phyloP scores from a whole-genome alignment of 2,888 invertebrate genomes.

The Fragum sueziense region DNA sequence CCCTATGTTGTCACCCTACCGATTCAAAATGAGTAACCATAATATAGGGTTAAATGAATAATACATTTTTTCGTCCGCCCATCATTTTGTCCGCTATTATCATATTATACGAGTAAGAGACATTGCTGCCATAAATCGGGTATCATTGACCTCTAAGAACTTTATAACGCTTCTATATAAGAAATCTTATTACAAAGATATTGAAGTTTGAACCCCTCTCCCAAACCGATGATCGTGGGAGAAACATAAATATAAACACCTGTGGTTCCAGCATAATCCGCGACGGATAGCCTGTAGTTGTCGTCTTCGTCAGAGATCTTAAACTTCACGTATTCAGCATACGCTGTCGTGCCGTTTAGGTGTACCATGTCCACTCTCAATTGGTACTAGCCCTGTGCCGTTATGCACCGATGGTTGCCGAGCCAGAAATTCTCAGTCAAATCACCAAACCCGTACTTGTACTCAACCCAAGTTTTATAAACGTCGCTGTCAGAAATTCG shows the following conservation, averaged over 20 bases:
- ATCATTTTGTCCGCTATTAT: no score
- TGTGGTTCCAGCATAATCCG: slow-evolving; percentile 7
- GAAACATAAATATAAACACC: background rate
- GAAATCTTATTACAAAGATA: no score
- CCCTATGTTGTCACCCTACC: no score
- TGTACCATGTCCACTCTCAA: slow-evolving; percentile 37
- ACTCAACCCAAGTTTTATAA: slow-evolving; percentile 35
- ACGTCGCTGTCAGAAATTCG: slow-evolving; percentile 30
- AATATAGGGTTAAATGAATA: no score
- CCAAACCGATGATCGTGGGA: no score
- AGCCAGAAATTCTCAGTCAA: slow-evolving; percentile 37
- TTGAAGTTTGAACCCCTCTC: no score
- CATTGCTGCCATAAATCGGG: no score
- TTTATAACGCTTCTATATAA: no score
- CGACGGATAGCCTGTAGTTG: slow-evolving; percentile 20
- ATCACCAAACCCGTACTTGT: slow-evolving; percentile 35
- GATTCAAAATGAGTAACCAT: no score
- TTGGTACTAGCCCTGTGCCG: slow-evolving; percentile 26
- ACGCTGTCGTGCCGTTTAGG: background rate
- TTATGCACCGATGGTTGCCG: slow-evolving; percentile 34
- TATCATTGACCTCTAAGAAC: no score
- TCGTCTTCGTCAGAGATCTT: background rate
- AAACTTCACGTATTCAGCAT: slow-evolving; percentile 26
- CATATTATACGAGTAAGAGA: no score
- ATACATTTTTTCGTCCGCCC: no score